Percentiles rank a stretch among this genome's conserved stretches.
Evolutionary conservation across 2,888 invertebrate genomes (phyloP).

Genomic region (Rhaphigaster nebulosa): DNA sequence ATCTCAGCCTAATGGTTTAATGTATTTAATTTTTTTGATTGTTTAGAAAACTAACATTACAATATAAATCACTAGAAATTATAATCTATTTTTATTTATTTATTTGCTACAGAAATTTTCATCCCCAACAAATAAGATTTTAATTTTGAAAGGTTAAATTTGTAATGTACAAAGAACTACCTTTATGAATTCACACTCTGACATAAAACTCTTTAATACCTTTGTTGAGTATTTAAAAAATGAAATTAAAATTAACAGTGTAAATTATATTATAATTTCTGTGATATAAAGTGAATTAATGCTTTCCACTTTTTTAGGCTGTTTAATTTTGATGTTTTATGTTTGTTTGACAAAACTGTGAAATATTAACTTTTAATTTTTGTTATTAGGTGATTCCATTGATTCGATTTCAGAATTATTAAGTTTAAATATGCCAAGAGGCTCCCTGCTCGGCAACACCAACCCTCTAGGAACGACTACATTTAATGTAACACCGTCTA

Average conservation of each 20-base stretch:
- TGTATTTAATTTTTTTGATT: background rate
- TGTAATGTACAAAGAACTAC: background rate
- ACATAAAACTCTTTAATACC: background rate
- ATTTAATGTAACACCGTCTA: conserved; percentile 58
- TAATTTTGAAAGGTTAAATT: background rate
- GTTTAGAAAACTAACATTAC: background rate
- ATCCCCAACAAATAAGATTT: background rate
- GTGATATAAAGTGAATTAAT: background rate
- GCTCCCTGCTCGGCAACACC: conserved; percentile 63
- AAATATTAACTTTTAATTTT: background rate
- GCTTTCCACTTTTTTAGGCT: background rate
- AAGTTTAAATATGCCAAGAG: conserved; percentile 63
- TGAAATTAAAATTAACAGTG: background rate
- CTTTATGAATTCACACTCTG: background rate
- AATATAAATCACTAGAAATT: background rate
- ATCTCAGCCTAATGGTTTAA: background rate
- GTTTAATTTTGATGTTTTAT: background rate
- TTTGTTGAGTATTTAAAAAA: background rate
- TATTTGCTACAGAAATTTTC: background rate
- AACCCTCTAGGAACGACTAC: conserved; percentile 59
- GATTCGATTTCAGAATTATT: conserved; percentile 62
- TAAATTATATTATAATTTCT: no score
- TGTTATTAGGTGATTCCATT: conserved; percentile 58
- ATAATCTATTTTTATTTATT: no score
- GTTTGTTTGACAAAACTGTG: background rate